Conservation (phyloP, 1,140 invertebrate genomes). For the Apis mellifera region Amel_HAv3.1 CM009943.2:10644501-10645000, state of each 20-base stretch:
- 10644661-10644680: not conserved
- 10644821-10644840: too few species aligned
- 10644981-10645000: not conserved
- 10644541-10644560: too few species aligned
- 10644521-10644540: too few species aligned
- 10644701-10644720: constrained; percentile 1
- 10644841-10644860: not conserved
- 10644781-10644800: not conserved
- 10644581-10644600: too few species aligned
- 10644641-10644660: not conserved
- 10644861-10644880: not conserved
- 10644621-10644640: too few species aligned
- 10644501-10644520: too few species aligned
- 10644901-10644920: too few species aligned
- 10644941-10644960: not conserved
- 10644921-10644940: too few species aligned
- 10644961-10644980: not conserved
- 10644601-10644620: too few species aligned
- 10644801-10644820: constrained; percentile 34
- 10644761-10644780: not conserved
- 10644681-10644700: not conserved
- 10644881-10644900: not conserved
- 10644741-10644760: not conserved
- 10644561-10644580: too few species aligned
- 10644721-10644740: constrained; percentile 3